A percentile compares a stretch with the other conserved stretches of the same genome.
These are phyloP conservation scores for Bellardia pandia DNA, from an alignment of 2,888 invertebrate genomes.

Conservation along the genomic window DNA sequence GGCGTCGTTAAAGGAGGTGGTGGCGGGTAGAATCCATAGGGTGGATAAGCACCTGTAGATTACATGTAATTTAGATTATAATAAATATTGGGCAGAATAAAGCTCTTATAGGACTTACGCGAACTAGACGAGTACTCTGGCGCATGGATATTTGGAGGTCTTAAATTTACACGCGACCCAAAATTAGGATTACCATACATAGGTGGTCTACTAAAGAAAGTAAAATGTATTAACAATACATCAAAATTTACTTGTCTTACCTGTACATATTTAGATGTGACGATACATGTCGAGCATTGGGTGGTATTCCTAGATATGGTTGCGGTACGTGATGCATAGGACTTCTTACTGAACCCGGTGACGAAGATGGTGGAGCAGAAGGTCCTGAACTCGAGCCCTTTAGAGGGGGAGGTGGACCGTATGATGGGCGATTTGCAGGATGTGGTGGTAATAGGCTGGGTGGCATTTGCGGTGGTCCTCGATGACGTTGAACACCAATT, in stretches of 20 bases:
- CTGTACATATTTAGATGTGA: conserved; percentile 82
- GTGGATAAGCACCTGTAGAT: conserved; percentile 76
- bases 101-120: conserved; percentile 77
- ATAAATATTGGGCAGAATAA: not conserved
- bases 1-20: conserved; percentile 80
- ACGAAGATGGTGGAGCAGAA: conserved; percentile 51
- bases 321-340: conserved; percentile 67
- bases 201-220: conserved; percentile 77
- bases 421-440: conserved; percentile 80
- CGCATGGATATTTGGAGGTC: conserved; percentile 76
- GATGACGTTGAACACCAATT: conserved; percentile 74
- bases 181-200: conserved; percentile 83
- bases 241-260: conserved; percentile 71
- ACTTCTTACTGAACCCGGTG: conserved; percentile 52
- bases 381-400: conserved; percentile 77
- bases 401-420: conserved; percentile 83
- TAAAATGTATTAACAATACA: not conserved
- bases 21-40: conserved; percentile 82
- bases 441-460: conserved; percentile 69
- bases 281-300: conserved; percentile 81
- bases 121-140: conserved; percentile 79
- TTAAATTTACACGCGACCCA: conserved; percentile 77
- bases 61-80: conserved; percentile 10
- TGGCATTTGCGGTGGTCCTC: conserved; percentile 75
- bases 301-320: conserved; percentile 75